phyloP scores from a whole-genome alignment of 2,113 vertebrate genomes.

The Piaya cayana region DNA sequence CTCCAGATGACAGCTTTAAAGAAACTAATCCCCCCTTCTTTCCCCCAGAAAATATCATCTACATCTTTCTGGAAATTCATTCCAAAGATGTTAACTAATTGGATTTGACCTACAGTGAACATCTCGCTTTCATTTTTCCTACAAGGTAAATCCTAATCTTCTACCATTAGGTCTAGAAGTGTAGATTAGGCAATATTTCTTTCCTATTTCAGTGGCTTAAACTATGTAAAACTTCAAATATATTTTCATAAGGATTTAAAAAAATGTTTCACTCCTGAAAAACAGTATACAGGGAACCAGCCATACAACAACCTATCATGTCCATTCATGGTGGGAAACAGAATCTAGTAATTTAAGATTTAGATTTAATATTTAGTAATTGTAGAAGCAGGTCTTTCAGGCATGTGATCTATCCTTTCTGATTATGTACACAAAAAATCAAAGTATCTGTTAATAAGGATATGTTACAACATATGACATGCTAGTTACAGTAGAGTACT shows the following conservation, averaged over 20 bases:
- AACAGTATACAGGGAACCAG: not conserved
- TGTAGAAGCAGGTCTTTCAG: not conserved
- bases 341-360: not conserved
- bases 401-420: not conserved
- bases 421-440: not conserved
- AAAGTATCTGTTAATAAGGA: not conserved
- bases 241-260: not conserved
- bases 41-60: conserved; percentile 46
- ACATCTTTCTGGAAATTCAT: conserved; percentile 51
- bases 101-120: conserved; percentile 56
- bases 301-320: not conserved
- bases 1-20: conserved; percentile 62
- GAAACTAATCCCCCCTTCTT: conserved; percentile 6
- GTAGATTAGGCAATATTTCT: not conserved
- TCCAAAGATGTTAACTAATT: conserved; percentile 67
- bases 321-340: not conserved
- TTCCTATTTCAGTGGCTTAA: not conserved
- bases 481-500: not conserved
- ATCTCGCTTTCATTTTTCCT: conserved; percentile 51
- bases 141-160: conserved; percentile 47
- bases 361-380: not conserved
- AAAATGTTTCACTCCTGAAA: not conserved
- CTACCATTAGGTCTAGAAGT: not conserved
- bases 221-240: not conserved
- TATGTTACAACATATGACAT: not conserved